These are phyloP conservation scores for Mastomys natalensis DNA, from an alignment of 2,113 vertebrate species.

Conservation along the genomic window DNA sequence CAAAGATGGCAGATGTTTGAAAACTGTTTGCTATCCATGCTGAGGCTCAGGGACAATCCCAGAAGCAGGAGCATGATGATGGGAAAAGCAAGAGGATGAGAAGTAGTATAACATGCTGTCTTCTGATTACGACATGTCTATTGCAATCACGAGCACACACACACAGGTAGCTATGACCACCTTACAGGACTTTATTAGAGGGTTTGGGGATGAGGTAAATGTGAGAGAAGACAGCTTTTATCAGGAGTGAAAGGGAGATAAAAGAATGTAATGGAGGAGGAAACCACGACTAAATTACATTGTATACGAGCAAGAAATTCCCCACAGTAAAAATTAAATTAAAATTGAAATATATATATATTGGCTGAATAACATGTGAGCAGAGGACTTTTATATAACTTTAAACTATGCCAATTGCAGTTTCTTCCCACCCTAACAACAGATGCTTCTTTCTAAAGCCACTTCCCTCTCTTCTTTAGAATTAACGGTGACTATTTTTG, in stretches of 20 bases:
- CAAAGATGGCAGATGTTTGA: background rate
- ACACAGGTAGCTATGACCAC: background rate
- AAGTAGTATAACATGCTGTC: background rate
- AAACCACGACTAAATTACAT: no score
- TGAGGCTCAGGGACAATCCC: no score
- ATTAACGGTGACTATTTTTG: conserved; percentile 21
- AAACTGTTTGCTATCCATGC: background rate
- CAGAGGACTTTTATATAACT: background rate
- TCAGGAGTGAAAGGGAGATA: background rate
- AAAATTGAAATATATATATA: background rate
- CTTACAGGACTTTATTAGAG: background rate
- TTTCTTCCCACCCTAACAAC: background rate
- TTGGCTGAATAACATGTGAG: background rate
- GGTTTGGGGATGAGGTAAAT: background rate
- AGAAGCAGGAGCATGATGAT: background rate
- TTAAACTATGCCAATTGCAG: background rate
- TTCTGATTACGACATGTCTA: background rate
- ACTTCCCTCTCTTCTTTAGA: background rate
- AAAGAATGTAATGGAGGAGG: background rate
- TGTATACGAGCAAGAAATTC: background rate
- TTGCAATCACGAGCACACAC: background rate
- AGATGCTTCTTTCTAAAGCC: background rate
- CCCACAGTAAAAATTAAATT: background rate
- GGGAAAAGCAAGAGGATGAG: background rate
- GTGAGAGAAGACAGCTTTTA: background rate